A percentile compares a stretch with the other conserved stretches of the same genome.
phyloP scores from a whole-genome alignment of 2,113 vertebrate species.

The Callorhinus ursinus region DNA sequence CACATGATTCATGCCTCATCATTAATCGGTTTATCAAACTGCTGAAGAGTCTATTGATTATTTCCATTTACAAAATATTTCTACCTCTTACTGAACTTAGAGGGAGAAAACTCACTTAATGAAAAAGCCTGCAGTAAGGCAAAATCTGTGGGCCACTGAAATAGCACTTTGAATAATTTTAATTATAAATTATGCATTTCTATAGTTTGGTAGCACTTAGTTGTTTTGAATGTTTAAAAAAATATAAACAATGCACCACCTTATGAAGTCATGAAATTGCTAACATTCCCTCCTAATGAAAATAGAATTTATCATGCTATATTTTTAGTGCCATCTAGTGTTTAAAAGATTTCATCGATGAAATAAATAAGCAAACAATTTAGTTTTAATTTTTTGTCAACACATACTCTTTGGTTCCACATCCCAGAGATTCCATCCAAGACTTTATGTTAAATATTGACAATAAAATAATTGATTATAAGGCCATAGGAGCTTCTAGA shows the following conservation, averaged over 20 bases:
- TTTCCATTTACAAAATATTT: not conserved
- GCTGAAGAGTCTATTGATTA: not conserved
- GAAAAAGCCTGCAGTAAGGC: not conserved
- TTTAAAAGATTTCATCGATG: not conserved
- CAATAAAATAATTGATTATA: not conserved
- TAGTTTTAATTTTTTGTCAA: conserved; percentile 12
- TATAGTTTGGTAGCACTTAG: not conserved
- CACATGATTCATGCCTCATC: not conserved
- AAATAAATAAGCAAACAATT: conserved; percentile 18
- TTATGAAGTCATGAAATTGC: not conserved
- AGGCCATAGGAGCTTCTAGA: not conserved
- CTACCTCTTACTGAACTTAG: not conserved
- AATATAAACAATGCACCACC: not conserved
- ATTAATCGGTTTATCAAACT: not conserved
- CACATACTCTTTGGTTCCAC: not conserved
- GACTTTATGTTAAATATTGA: not conserved
- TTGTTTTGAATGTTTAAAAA: conserved; percentile 25
- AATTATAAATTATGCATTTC: not conserved
- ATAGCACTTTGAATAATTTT: not conserved
- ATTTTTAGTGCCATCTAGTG: conserved; percentile 71
- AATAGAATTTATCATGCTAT: conserved; percentile 16
- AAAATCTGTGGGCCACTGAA: not conserved
- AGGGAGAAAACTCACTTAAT: not conserved
- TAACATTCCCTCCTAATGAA: not conserved
- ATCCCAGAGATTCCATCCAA: not conserved